These are phyloP conservation scores for Parauchenoglanis ngamensis DNA, from an alignment of 2,797 vertebrate species.

Conservation along the genomic window DNA sequence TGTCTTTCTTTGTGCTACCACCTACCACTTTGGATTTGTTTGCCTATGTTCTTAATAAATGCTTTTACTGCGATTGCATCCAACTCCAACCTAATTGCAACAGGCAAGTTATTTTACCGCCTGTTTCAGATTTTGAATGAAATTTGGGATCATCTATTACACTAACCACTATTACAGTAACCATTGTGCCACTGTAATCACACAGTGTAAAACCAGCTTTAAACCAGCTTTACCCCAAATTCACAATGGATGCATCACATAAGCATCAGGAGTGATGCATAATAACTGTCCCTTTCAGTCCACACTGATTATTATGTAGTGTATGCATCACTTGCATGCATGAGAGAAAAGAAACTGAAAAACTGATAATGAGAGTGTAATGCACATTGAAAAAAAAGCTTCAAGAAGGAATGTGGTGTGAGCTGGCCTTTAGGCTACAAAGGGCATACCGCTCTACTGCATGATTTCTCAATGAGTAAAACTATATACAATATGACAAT, in stretches of 20 bases:
- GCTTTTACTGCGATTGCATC: too few species aligned
- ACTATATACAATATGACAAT: too few species aligned
- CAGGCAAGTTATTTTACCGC: neutral
- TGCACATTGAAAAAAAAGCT: neutral
- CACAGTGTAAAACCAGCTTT: neutral
- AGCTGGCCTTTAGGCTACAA: neutral
- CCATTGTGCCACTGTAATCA: neutral
- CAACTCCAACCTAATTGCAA: too few species aligned
- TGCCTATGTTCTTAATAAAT: too few species aligned
- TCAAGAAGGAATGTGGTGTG: neutral
- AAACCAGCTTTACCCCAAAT: neutral
- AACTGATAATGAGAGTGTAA: neutral
- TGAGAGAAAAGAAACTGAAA: neutral
- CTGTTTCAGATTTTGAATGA: neutral
- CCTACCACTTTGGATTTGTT: too few species aligned
- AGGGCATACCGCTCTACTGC: neutral
- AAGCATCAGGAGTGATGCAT: neutral
- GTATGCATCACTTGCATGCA: neutral
- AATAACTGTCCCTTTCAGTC: neutral
- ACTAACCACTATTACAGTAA: neutral
- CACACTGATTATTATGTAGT: neutral
- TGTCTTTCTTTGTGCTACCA: too few species aligned
- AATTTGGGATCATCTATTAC: neutral
- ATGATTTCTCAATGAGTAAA: neutral
- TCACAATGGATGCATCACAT: neutral